These are phyloP conservation scores for Carollia perspicillata DNA, from an alignment of 2,113 vertebrate species.

Conservation along the genomic window DNA sequence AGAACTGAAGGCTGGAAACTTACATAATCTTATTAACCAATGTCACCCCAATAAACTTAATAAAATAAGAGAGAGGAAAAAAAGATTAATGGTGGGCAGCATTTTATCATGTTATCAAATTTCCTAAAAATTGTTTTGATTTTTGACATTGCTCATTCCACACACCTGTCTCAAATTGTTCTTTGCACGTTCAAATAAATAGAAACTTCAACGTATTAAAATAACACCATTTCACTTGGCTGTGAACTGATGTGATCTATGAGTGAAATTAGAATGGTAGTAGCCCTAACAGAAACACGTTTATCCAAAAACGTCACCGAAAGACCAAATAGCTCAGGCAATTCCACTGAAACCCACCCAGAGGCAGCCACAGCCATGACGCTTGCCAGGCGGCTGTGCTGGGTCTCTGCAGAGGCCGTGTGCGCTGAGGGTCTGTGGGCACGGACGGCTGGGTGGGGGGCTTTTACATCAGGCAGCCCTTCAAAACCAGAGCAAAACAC, in stretches of 20 bases:
- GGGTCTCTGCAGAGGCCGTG: background rate
- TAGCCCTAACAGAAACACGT: background rate
- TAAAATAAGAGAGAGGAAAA: background rate
- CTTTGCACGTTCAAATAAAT: background rate
- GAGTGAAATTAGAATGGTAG: background rate
- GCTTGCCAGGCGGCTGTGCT: fast-evolving
- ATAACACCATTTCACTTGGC: background rate
- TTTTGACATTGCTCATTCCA: background rate
- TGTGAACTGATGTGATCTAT: background rate
- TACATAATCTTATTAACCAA: background rate
- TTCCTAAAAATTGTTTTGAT: background rate
- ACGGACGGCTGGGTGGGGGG: background rate
- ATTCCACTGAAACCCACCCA: no score
- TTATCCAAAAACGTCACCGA: background rate
- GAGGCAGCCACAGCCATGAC: no score
- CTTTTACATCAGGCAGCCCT: background rate
- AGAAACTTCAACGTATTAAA: background rate
- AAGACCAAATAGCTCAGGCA: background rate
- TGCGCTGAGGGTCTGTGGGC: fast-evolving
- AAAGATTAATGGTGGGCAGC: background rate
- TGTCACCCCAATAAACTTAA: background rate
- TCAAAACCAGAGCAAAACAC: background rate
- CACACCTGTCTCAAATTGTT: background rate
- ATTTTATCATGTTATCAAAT: background rate
- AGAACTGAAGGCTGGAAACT: background rate